These are phyloP conservation scores for Lagocephalus sceleratus DNA, from an alignment of 2,797 vertebrate genomes.

Conservation along the genomic window DNA sequence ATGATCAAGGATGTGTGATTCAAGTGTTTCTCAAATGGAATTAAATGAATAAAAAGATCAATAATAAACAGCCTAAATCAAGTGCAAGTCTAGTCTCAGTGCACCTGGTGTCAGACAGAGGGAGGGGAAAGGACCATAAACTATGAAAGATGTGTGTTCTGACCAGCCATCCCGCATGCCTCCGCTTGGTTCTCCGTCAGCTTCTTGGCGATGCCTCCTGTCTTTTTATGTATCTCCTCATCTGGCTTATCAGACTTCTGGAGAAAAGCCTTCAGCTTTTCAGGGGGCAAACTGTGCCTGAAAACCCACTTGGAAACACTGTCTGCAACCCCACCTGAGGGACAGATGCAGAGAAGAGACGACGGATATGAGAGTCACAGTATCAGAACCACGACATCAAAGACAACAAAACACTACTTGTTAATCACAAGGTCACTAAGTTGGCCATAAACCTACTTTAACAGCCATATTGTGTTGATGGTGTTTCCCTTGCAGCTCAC, in stretches of 20 bases:
- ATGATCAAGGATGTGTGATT: no score
- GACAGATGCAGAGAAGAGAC: neutral
- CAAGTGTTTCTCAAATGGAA: no score
- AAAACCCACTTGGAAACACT: constrained; percentile 94
- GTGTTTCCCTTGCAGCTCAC: constrained; percentile 58
- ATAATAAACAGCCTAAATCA: no score
- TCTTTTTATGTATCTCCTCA: neutral
- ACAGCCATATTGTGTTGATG: no score
- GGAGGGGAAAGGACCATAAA: neutral
- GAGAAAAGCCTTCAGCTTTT: constrained; percentile 76
- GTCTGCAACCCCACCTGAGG: constrained; percentile 89
- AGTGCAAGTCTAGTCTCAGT: no score
- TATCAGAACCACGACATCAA: neutral
- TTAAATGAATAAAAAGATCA: no score
- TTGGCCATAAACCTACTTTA: no score
- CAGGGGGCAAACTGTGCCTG: constrained; percentile 83
- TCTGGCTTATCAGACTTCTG: constrained; percentile 55
- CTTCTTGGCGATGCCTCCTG: constrained; percentile 51
- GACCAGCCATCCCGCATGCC: constrained; percentile 43
- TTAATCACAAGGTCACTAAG: neutral
- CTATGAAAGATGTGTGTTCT: neutral
- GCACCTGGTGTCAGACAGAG: neutral
- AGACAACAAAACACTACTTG: neutral
- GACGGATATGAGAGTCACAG: neutral
- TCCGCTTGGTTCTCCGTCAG: constrained; percentile 50